phyloP scores from a whole-genome alignment of 2,888 invertebrate species.

The Cyrtodaria siliqua region DNA sequence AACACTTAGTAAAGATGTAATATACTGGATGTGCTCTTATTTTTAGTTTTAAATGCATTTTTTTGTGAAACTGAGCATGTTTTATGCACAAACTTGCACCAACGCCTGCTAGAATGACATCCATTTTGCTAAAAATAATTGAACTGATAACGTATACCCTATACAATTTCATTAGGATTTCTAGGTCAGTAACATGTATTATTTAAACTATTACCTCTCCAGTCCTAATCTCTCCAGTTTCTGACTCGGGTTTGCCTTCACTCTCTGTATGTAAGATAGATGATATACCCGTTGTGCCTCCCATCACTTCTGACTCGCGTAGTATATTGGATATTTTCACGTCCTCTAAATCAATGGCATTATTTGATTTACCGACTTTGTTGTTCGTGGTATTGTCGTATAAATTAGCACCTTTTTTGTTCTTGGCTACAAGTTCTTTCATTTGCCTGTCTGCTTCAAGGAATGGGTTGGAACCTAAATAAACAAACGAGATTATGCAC shows the following conservation, averaged over 20 bases:
- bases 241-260: constrained; percentile 1
- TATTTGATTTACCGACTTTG: constrained; percentile 22
- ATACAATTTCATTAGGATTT: too few relatives aligned
- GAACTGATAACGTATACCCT: too few relatives aligned
- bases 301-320: constrained; percentile 62
- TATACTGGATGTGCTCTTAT: too few relatives aligned
- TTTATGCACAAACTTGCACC: too few relatives aligned
- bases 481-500: too few relatives aligned
- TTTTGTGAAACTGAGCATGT: too few relatives aligned
- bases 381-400: constrained; percentile 38
- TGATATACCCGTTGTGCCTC: constrained; percentile 53
- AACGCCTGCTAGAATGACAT: too few relatives aligned
- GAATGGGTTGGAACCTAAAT: constrained; percentile 64
- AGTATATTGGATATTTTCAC: constrained; percentile 65
- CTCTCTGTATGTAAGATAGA: constrained; percentile 43
- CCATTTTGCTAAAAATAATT: too few relatives aligned
- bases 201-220: neutral
- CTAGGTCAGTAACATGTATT: too few relatives aligned
- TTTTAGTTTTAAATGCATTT: too few relatives aligned
- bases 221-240: neutral
- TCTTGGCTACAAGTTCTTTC: constrained; percentile 61
- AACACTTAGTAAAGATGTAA: too few relatives aligned
- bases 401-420: constrained; percentile 36
- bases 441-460: constrained; percentile 68
- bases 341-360: constrained; percentile 54